These are phyloP conservation scores for Endomychus coccineus DNA, from an alignment of 2,888 invertebrate species.

Conservation along the genomic window DNA sequence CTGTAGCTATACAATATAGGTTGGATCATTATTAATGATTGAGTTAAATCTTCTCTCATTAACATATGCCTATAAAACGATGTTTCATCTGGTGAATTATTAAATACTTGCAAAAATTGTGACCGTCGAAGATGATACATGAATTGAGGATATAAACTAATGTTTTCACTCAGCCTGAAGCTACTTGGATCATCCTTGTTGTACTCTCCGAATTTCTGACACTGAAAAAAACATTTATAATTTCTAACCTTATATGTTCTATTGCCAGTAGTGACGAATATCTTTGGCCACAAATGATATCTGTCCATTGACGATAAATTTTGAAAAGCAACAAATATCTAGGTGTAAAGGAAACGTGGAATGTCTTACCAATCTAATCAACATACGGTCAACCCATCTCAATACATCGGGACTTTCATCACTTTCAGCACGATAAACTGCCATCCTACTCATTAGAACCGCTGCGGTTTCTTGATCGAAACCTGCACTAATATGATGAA, in stretches of 20 bases:
- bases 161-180: constrained; percentile 92
- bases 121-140: constrained; percentile 98
- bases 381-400: constrained; percentile 96
- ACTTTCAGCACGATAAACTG: constrained; percentile 90
- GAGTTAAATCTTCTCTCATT: constrained; percentile 94
- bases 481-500: constrained; percentile 87
- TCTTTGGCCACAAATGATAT: too few species aligned
- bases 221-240: constrained; percentile 57
- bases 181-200: constrained; percentile 95
- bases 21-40: constrained; percentile 99
- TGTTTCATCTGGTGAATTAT: constrained; percentile 99
- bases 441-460: constrained; percentile 93
- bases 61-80: constrained; percentile 98
- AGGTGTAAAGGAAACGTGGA: too few species aligned
- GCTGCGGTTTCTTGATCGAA: constrained; percentile 99
- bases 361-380: constrained; percentile 83
- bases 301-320: too few species aligned
- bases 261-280: too few species aligned
- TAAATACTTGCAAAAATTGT: constrained; percentile 98
- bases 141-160: constrained; percentile 97
- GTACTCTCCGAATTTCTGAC: constrained; percentile 99
- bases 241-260: too few species aligned
- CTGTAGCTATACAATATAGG: constrained; percentile 98
- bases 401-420: constrained; percentile 96
- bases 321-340: too few species aligned